Evolutionary conservation across 2,888 invertebrate genomes (phyloP).

Genomic region (Acleris cristana): DNA sequence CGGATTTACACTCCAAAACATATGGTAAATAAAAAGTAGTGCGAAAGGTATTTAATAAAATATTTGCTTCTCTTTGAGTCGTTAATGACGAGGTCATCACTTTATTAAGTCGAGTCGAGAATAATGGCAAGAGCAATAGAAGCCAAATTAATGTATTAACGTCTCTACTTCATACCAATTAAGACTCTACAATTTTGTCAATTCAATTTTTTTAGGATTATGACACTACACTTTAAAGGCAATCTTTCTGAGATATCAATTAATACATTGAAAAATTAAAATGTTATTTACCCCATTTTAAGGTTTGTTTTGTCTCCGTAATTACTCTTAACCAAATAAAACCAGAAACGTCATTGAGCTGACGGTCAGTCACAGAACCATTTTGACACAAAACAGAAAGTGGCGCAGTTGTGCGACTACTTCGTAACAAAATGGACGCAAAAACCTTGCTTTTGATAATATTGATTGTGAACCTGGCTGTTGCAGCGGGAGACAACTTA

Average conservation of each 20-base stretch:
- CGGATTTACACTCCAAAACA: too few species aligned
- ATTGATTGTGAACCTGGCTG: slow-evolving; percentile 46
- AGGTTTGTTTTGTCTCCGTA: too few species aligned
- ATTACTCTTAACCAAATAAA: too few species aligned
- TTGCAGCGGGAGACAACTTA: slow-evolving; percentile 47
- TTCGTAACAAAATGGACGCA: slow-evolving; percentile 63
- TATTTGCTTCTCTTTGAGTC: background rate
- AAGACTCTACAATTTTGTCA: slow-evolving; percentile 8
- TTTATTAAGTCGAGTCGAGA: slow-evolving; percentile 22
- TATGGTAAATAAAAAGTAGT: too few species aligned
- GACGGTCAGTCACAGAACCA: background rate
- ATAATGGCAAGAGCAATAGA: slow-evolving; percentile 43
- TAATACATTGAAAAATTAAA: too few species aligned
- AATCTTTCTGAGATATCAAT: too few species aligned
- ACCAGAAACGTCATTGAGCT: too few species aligned
- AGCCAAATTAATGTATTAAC: slow-evolving; percentile 61
- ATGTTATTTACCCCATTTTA: too few species aligned
- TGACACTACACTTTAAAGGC: too few species aligned
- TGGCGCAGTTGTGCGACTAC: slow-evolving; percentile 56
- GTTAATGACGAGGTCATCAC: slow-evolving; percentile 31
- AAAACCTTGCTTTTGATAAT: slow-evolving; percentile 52
- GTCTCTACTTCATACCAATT: slow-evolving; percentile 53
- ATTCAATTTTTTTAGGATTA: too few species aligned
- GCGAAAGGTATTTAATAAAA: too few species aligned
- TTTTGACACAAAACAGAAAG: slow-evolving; percentile 11